A percentile compares a stretch with the other conserved stretches of the same genome.
phyloP scores from a whole-genome alignment of 2,113 vertebrate genomes.

The Takifugu bimaculatus region DNA sequence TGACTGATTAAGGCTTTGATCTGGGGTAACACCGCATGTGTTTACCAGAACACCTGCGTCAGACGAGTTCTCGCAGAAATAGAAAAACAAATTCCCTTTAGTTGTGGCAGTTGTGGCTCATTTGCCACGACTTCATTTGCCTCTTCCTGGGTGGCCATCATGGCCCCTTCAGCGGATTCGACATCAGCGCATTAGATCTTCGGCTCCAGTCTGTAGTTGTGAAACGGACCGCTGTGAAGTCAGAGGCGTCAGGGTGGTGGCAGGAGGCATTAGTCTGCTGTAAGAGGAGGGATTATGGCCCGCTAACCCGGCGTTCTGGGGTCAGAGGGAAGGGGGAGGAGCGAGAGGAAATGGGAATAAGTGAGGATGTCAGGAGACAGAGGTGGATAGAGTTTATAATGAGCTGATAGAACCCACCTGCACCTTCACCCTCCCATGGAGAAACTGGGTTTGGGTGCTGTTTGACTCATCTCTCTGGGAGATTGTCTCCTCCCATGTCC shows the following conservation, averaged over 20 bases:
- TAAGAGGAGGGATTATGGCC: constrained; percentile 49
- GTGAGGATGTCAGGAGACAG: constrained; percentile 3
- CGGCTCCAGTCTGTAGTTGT: constrained; percentile 30
- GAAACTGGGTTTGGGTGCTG: neutral
- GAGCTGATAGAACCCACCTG: constrained; percentile 15
- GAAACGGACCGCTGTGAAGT: constrained; percentile 57
- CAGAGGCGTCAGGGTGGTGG: constrained; percentile 49
- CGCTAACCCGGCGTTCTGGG: constrained; percentile 31
- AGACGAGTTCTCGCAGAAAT: neutral
- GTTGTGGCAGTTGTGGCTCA: neutral
- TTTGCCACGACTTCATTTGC: too few species aligned
- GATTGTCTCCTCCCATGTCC: too few species aligned
- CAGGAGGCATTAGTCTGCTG: constrained; percentile 50
- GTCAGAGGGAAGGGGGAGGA: constrained; percentile 22
- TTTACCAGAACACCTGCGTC: neutral
- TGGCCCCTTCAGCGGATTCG: neutral
- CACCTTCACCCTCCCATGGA: constrained; percentile 14
- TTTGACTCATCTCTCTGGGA: too few species aligned
- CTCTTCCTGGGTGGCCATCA: constrained; percentile 28
- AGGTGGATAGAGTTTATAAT: constrained; percentile 32
- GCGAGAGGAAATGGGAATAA: constrained; percentile 1
- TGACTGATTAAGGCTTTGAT: neutral
- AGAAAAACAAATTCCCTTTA: neutral
- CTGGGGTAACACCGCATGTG: neutral
- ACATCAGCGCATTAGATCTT: constrained; percentile 35